These are phyloP conservation scores for Pseudolaguvia tuberculata DNA, from an alignment of 2,113 vertebrate genomes.

Conservation along the genomic window DNA sequence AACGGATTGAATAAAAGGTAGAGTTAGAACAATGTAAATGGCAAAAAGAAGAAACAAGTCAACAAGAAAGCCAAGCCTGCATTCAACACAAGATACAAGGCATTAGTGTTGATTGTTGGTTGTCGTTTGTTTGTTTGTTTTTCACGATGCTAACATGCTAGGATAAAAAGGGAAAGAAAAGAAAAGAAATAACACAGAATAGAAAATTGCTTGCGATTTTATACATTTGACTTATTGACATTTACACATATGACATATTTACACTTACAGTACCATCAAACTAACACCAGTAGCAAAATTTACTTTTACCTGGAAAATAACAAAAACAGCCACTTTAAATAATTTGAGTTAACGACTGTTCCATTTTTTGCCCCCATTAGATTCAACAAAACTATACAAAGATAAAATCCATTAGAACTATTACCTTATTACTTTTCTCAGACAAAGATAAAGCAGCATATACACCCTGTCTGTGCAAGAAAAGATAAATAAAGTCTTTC, in stretches of 20 bases:
- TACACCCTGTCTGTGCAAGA: not conserved
- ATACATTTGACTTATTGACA: no score
- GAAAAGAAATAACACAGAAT: not conserved
- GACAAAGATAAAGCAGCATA: slow-evolving; percentile 16
- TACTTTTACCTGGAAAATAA: not conserved
- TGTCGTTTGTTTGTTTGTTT: not conserved
- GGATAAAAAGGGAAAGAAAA: no score
- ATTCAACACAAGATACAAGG: not conserved
- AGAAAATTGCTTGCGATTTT: no score
- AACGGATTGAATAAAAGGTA: slow-evolving; percentile 7
- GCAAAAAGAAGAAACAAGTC: not conserved
- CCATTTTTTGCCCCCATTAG: no score
- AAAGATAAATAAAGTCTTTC: not conserved
- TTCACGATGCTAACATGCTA: not conserved
- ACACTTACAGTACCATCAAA: no score
- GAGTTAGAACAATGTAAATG: not conserved
- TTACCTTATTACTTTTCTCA: slow-evolving; percentile 28
- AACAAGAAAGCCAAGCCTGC: not conserved
- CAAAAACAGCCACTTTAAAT: not conserved
- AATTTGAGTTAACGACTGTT: no score
- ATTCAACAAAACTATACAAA: no score
- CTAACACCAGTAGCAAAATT: not conserved
- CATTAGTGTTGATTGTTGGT: not conserved
- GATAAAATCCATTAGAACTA: slow-evolving; percentile 15
- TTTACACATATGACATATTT: no score